Base-by-base conservation (phyloP, 2,113 vertebrate genomes). In the Dipodomys stephensi region DNA sequence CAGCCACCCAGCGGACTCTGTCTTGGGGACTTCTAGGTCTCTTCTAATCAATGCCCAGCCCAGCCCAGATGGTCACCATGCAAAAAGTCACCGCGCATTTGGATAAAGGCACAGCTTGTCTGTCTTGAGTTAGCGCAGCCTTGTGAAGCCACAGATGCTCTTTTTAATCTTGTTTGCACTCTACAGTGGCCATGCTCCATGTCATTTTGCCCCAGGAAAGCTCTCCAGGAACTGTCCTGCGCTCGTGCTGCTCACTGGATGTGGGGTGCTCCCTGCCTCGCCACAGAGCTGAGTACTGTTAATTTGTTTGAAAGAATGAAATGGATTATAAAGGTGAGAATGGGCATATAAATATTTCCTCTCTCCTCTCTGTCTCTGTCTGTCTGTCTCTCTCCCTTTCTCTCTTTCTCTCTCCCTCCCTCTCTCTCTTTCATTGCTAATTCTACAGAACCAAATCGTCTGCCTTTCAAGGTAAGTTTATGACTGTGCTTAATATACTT, bases 271-370 rank as follows among this genome's bases (percentile, higher is more conserved):
- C 85, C 74, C 65, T 0, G 57, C 95, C 83, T 97, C 94, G 93
- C 97, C 91, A 94, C 92, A 76, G 57, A 92, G 90, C 94, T 92
- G 95, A 96, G 90, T 88, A 80, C 82, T 46, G 62, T 87, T 95
- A 91, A 94, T 96, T 96, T 96, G 97, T 95, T 90, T 95, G 90
- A 83, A 93, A 76, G 83, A 88, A 92, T 81, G 82, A 87, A 93
- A 92, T 82, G 39, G 91, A 76, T 93, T 97, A 94, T 92, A 90
- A 94, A 94, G 87, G 88, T 93, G 89, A 96, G 96, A 72, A 96
- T 88, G 93, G 96, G 95, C 94, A n/a, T 87, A 88, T 68, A 95
- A 93, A 97, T 95, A 96, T 83, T 88, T 95, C 90, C 72, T 89
- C 22, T 46, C 49, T 57, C 53, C 15, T 18, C 15, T 16, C 53